Conservation (phyloP, 2,888 invertebrate genomes). For the Drosophila paramelanica region DNA sequence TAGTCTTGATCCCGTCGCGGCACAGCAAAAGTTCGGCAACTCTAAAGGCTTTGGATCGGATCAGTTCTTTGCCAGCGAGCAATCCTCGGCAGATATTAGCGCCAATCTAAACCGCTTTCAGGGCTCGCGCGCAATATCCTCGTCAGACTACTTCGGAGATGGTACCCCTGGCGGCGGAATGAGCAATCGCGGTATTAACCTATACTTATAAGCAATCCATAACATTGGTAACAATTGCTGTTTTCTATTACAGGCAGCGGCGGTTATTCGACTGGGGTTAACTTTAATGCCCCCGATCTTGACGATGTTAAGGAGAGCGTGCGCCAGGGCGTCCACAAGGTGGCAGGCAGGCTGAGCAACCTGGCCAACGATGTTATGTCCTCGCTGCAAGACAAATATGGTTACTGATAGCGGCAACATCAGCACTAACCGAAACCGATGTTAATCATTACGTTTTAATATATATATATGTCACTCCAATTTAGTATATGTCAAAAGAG, state of each 20-base stretch:
- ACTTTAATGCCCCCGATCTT: slow-evolving; percentile 90
- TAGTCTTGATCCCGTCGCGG: slow-evolving; percentile 85
- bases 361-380: slow-evolving; percentile 97
- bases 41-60: slow-evolving; percentile 99
- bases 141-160: slow-evolving; percentile 96
- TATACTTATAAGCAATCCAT: neutral
- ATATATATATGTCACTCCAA: slow-evolving; percentile 54
- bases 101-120: slow-evolving; percentile 91
- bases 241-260: slow-evolving; percentile 55
- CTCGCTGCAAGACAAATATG: slow-evolving; percentile 93
- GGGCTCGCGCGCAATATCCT: slow-evolving; percentile 97
- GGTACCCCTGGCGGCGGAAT: slow-evolving; percentile 81
- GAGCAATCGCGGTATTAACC: slow-evolving; percentile 50
- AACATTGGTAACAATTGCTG: neutral
- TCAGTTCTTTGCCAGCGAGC: slow-evolving; percentile 94
- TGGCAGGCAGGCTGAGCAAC: slow-evolving; percentile 97
- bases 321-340: slow-evolving; percentile 97
- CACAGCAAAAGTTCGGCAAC: slow-evolving; percentile 97
- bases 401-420: slow-evolving; percentile 86
- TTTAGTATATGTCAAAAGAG: slow-evolving; percentile 59
- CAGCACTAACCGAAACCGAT: slow-evolving; percentile 6
- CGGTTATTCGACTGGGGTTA: slow-evolving; percentile 78
- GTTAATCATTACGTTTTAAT: slow-evolving; percentile 53
- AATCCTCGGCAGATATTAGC: slow-evolving; percentile 81
- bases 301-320: slow-evolving; percentile 99